Conservation (phyloP, 1,140 invertebrate species). For the Varroa destructor region DNA sequence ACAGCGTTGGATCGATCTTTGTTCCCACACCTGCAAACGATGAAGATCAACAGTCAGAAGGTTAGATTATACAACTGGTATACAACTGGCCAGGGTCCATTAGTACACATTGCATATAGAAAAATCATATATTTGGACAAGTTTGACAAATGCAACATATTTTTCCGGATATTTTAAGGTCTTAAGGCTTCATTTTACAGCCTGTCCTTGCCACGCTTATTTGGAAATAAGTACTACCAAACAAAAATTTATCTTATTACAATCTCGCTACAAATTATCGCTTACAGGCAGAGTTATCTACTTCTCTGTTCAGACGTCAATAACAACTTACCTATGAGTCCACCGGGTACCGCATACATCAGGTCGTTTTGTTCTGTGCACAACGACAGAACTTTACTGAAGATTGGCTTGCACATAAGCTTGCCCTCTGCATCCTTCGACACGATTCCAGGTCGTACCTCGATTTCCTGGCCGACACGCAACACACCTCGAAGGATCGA, state of each 20-base stretch:
- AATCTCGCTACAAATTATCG: no score
- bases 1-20: slow-evolving; percentile 95
- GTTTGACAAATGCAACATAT: no score
- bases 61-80: neutral
- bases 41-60: neutral
- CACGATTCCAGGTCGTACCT: slow-evolving; percentile 85
- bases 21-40: slow-evolving; percentile 71
- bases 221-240: no score
- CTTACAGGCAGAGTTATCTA: no score
- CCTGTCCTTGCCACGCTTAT: no score
- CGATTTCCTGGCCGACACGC: slow-evolving; percentile 72
- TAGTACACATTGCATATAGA: neutral
- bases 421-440: slow-evolving; percentile 91
- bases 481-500: slow-evolving; percentile 90
- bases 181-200: no score
- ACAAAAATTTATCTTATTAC: no score
- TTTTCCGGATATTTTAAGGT: no score
- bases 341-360: slow-evolving; percentile 95
- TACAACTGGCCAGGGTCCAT: neutral
- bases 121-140: neutral
- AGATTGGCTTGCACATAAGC: slow-evolving; percentile 87
- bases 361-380: slow-evolving; percentile 97
- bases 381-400: slow-evolving; percentile 91
- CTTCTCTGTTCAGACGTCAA: no score
- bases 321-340: slow-evolving; percentile 61